Conservation (phyloP, 2,797 vertebrate genomes). For the Lindbergichthys nudifrons region DNA sequence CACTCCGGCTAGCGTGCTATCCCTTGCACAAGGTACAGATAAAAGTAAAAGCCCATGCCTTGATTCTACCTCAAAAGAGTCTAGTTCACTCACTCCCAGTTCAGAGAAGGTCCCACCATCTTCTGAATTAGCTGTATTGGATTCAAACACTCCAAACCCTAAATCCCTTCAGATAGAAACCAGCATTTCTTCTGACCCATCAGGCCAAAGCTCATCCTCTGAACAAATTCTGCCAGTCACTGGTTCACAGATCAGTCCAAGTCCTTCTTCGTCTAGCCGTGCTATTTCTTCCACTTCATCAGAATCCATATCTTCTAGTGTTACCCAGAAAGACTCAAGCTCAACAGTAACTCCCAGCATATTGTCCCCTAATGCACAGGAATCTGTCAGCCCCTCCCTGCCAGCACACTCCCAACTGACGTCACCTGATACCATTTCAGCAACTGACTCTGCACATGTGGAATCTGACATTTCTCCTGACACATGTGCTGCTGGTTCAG, state of each 20-base stretch:
- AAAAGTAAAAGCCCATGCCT: conserved; percentile 24
- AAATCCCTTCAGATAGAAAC: conserved; percentile 21
- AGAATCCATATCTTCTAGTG: conserved; percentile 10
- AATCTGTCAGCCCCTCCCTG: conserved; percentile 11
- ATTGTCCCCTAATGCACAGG: conserved; percentile 5
- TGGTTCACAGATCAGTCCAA: conserved; percentile 21
- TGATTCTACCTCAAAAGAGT: conserved; percentile 39
- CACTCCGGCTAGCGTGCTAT: conserved; percentile 15
- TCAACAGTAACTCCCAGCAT: conserved; percentile 1
- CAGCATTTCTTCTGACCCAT: conserved; percentile 10
- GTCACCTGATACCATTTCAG: conserved; percentile 5
- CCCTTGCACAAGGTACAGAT: conserved; percentile 27
- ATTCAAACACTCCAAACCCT: conserved; percentile 15
- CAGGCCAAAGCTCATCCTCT: conserved; percentile 18
- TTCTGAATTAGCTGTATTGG: conserved; percentile 1
- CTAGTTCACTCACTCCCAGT: conserved; percentile 4
- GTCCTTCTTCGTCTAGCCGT: conserved; percentile 1
- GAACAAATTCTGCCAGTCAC: conserved; percentile 9
- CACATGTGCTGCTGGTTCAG: conserved; percentile 11
- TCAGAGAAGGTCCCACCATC: conserved; percentile 14
- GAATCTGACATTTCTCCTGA: conserved; percentile 28
- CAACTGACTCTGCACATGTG: conserved; percentile 10
- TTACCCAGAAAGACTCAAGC: conserved; percentile 1
- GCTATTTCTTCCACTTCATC: conserved; percentile 1
- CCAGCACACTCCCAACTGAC: conserved; percentile 1